Percentiles rank a stretch among this genome's conserved stretches.
phyloP scores from a whole-genome alignment of 2,113 vertebrate species.

The Piaya cayana region DNA sequence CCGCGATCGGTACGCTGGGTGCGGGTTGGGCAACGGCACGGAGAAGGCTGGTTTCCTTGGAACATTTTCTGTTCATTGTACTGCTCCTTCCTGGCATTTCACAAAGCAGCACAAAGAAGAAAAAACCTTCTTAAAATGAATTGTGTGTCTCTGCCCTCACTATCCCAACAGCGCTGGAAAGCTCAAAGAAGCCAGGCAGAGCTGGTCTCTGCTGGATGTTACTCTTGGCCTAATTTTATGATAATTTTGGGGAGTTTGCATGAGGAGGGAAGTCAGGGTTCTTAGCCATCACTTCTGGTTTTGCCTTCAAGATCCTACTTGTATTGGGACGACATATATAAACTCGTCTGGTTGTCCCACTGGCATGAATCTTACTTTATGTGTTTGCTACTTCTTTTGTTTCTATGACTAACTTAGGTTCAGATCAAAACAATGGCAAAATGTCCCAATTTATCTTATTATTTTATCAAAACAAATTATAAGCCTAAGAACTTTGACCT shows the following conservation, averaged over 20 bases:
- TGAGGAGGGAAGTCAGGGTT: background rate
- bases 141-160: background rate
- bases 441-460: background rate
- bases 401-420: background rate
- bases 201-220: conserved; percentile 36
- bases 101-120: conserved; percentile 43
- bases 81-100: conserved; percentile 23
- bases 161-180: conserved; percentile 2
- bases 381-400: background rate
- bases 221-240: background rate
- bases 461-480: background rate
- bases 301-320: background rate
- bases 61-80: conserved; percentile 25
- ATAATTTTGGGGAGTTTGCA: background rate
- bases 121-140: background rate
- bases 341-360: background rate
- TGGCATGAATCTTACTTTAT: background rate
- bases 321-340: background rate
- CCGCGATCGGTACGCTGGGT: background rate
- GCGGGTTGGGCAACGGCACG: conserved; percentile 9
- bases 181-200: background rate
- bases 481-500: background rate
- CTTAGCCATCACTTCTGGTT: background rate
- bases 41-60: conserved; percentile 33
- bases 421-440: background rate